Evolutionary conservation across 1,140 invertebrate species (phyloP), one percentile per base, ranked within the genome.

Genomic region (Brachionus manjavacas): DNA sequence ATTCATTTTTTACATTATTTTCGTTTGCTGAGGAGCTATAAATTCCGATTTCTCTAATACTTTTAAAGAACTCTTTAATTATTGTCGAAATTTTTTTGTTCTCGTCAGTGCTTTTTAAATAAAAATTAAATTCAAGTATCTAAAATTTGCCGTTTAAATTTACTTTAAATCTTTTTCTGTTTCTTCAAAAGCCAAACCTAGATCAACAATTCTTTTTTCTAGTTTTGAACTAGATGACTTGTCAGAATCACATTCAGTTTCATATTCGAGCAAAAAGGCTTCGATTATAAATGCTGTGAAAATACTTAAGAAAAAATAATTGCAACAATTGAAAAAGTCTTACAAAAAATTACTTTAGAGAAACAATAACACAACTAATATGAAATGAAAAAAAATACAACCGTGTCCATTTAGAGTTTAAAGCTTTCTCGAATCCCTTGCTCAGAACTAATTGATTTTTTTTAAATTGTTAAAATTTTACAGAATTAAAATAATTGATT

Each of bases 201-300:
- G 39, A 3, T 68, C 39, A 28, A 28, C 39, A 11, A 81, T 68
- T 46, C 35, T 25, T 25, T 23, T 64, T 41, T 64, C 52, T 68
- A 60, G 16, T 81, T 12, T 64, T 20, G 52, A 81, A 64, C 52
- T 39, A 80, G 7, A 31, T 4, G 20, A 39, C 35, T 60, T 28
- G 35, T 43, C 52, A 39, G 12, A 52, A 28, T 20, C 28, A 46
- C 64, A 28, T 81, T 81, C 79, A 35, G 28, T 81, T 39, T 81
- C 79, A 55, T 91, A 91, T 86, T 92, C 90, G 84, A 91, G 83
- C 55, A 92, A 90, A 86, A 92, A 92, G 14, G 90, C 91, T 87
- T 92, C 91, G 46, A 92, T 86, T 49, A 92, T 90, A 86, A 92
- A 92, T 4, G 91, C 91, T 41, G 90, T 91, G 86, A 91, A 91